Evolutionary conservation across 2,113 vertebrate genomes (phyloP), one percentile per base, ranked within the genome.

Genomic region (Corapipo altera): DNA sequence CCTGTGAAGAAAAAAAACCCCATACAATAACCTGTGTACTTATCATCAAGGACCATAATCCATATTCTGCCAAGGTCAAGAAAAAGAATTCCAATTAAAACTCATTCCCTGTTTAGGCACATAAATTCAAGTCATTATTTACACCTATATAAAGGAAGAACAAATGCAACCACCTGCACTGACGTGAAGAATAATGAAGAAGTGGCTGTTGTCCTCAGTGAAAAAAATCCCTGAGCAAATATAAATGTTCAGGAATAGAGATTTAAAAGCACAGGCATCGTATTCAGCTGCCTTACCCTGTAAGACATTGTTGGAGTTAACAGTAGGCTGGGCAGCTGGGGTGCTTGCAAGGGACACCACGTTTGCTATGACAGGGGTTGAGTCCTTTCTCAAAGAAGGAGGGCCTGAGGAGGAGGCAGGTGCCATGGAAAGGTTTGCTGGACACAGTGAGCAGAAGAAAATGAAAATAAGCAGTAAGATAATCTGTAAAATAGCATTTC

Each of bases 331-430:
- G 72, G 97, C 98, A 59, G 98, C 97, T 64, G 98, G 98, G 62
- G 98, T 87, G 85, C 97, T 98, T 20, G 99, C 99, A 22, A 99
- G 98, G 6, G 99, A 99, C 59, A 99, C 98, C 65, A 99, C 99
- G 21, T 99, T 99, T 96, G 98, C 99, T 94, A 99, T 99, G 85
- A 99, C 98, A 14, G 99, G 99, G n/a, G 99, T 99, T 44, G 98
- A 98, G 95, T 99, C 98, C 90, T 99, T 98, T 86, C 98, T 97
- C 91, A 98, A 94, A 88, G 97, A 94, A 85, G 98, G 97, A 54
- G 98, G 97, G 37, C 97, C 98, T 67, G 97, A 93, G 48, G 98
- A 98, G 88, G 98, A 92, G 80, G 98, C 95, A 93, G 98, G 97
- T 84, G 97, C 84, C 97, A 96, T 97, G 71, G 98, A 98, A 96